Percentiles rank a stretch among this genome's conserved stretches.
Conservation (phyloP, 2,113 vertebrate species). For the Pitta sordida region DNA sequence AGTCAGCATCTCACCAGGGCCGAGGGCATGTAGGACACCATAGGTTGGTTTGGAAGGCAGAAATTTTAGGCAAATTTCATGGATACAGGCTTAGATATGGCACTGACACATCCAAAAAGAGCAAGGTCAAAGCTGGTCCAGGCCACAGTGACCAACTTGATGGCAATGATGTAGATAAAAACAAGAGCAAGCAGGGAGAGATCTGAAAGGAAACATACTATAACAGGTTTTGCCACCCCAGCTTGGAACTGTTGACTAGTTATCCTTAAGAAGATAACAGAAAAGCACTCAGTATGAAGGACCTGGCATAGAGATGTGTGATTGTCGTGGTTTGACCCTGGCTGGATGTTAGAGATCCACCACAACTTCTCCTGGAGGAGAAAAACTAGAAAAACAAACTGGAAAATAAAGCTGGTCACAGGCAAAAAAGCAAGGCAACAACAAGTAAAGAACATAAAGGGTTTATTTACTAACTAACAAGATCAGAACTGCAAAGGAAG, state of each 20-base stretch:
- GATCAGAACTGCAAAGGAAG: too few species aligned
- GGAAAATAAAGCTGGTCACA: too few species aligned
- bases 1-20: neutral
- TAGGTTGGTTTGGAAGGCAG: neutral
- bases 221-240: neutral
- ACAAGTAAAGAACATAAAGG: too few species aligned
- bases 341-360: too few species aligned
- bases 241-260: neutral
- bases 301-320: neutral
- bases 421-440: too few species aligned
- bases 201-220: neutral
- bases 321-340: too few species aligned
- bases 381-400: too few species aligned
- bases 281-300: neutral
- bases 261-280: neutral
- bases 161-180: neutral
- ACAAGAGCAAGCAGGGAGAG: neutral
- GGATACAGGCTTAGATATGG: neutral
- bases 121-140: neutral
- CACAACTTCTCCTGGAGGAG: too few species aligned
- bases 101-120: neutral
- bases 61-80: neutral
- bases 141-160: neutral
- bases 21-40: accelerated
- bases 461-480: too few species aligned